Conservation (phyloP, 2,113 vertebrate species). For the Passer domesticus region DNA sequence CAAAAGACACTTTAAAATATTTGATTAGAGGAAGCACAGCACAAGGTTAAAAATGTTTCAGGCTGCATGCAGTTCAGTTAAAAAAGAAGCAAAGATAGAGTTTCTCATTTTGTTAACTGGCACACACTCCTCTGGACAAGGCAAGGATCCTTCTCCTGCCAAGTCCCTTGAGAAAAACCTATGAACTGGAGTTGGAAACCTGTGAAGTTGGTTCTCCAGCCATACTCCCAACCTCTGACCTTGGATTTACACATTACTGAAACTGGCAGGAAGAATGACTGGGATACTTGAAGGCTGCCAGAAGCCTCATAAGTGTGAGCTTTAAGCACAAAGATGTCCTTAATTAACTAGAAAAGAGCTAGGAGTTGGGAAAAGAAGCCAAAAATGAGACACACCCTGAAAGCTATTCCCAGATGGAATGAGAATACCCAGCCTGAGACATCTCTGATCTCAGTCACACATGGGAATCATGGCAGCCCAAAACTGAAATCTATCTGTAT, state of each 20-base stretch:
- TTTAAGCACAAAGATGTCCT: conserved; percentile 35
- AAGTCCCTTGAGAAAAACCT: neutral
- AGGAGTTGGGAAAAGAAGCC: conserved; percentile 24
- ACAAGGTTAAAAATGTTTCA: neutral
- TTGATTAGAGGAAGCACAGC: neutral
- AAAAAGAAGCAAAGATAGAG: neutral
- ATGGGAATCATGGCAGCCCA: conserved; percentile 15
- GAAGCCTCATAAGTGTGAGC: neutral
- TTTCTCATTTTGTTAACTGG: neutral
- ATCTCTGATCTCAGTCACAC: conserved; percentile 52
- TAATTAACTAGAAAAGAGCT: conserved; percentile 51
- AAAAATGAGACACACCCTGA: conserved; percentile 48
- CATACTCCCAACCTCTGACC: neutral
- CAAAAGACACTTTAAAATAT: neutral
- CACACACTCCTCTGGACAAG: neutral
- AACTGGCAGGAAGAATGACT: neutral
- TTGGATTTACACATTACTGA: neutral
- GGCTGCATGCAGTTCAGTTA: neutral
- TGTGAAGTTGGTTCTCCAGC: neutral
- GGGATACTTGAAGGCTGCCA: conserved; percentile 17
- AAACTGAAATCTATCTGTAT: neutral
- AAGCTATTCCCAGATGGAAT: conserved; percentile 52
- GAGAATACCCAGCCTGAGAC: conserved; percentile 28
- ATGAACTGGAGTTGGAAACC: neutral
- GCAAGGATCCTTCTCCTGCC: neutral